Evolutionary conservation across 2,113 vertebrate genomes (phyloP), one percentile per base, ranked within the genome.

Genomic region (Phainopepla nitens): DNA sequence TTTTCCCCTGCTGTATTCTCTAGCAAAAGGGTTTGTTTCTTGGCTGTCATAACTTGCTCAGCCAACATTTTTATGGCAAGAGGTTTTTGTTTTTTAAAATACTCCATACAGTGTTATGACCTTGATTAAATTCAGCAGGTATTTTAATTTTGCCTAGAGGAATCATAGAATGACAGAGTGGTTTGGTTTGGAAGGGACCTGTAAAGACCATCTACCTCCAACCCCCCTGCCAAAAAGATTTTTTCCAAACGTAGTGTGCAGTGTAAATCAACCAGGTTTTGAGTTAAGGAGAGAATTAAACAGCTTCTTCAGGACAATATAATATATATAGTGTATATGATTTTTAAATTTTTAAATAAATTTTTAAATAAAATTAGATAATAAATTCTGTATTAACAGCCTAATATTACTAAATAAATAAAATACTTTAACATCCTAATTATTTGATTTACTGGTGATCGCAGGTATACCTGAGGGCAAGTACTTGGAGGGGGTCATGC

Each of bases 191-290:
- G 27, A 73, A 68, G 20, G 31, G 49, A 49, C 14, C 16, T 78
- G 11, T 58, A 39, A 62, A 57, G 35, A 42, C 72, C 25, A 47
- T 36, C 47, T 47, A 39, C 23, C 7, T 92, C 14, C 29, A 70
- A 21, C 2, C 21, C 3, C 6, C 3, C 4, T 57, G 31, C 50
- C 29, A 53, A 82, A 29, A 0, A 66, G 10, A 49, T 9, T 3
- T 78, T 71, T 87, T 56, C 76, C 42, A 73, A 73, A 64, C 54
- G 15, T 56, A n/a, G 5, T 2, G 2, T 33, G 24, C 86, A 23
- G 15, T 78, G 25, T 75, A 82, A 86, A 69, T 73, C 41, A 78
- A 2, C 4, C 24, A 78, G 8, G 7, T 41, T 82, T 89, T 70
- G 45, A 82, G 50, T 57, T 51, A 66, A 45, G 27, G 45, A 31